These are phyloP conservation scores for Esox niger DNA, from an alignment of 2,113 vertebrate species.

Conservation along the genomic window DNA sequence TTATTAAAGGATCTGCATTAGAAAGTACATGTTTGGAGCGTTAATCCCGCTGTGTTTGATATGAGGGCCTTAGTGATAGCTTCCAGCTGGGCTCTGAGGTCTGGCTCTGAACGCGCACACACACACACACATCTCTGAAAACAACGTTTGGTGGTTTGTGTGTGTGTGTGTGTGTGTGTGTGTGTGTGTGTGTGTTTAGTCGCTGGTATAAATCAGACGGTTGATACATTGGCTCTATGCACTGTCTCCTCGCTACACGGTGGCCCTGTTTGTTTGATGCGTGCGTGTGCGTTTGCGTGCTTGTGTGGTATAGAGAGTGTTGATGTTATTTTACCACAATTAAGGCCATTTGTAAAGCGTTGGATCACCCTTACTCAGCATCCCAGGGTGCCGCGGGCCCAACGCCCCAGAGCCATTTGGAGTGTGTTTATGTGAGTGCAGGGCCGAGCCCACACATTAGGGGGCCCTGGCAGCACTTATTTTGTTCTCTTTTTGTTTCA, in stretches of 20 bases:
- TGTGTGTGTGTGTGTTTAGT: constrained; percentile 70
- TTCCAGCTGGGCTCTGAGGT: constrained; percentile 67
- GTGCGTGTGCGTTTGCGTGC: constrained; percentile 43
- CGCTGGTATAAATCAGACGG: constrained; percentile 64
- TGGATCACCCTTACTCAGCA: constrained; percentile 55
- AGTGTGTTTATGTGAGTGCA: neutral
- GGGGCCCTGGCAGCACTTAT: no score
- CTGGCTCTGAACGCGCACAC: no score
- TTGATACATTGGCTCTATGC: constrained; percentile 65
- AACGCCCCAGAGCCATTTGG: neutral
- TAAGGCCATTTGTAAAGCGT: constrained; percentile 64
- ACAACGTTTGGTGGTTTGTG: constrained; percentile 61
- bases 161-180: constrained; percentile 71
- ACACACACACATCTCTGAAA: no score
- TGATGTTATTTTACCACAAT: constrained; percentile 65
- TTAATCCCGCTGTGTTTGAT: constrained; percentile 66
- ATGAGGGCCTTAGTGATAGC: constrained; percentile 63
- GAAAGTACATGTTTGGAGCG: constrained; percentile 67
- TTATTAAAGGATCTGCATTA: constrained; percentile 70
- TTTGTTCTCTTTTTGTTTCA: no score
- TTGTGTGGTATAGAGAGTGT: constrained; percentile 56
- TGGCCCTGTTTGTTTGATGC: constrained; percentile 51
- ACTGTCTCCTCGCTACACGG: constrained; percentile 60
- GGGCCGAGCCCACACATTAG: no score
- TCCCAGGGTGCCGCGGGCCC: constrained; percentile 33